Conservation (phyloP, 2,113 vertebrate species). For the Macquaria ambigua region DNA sequence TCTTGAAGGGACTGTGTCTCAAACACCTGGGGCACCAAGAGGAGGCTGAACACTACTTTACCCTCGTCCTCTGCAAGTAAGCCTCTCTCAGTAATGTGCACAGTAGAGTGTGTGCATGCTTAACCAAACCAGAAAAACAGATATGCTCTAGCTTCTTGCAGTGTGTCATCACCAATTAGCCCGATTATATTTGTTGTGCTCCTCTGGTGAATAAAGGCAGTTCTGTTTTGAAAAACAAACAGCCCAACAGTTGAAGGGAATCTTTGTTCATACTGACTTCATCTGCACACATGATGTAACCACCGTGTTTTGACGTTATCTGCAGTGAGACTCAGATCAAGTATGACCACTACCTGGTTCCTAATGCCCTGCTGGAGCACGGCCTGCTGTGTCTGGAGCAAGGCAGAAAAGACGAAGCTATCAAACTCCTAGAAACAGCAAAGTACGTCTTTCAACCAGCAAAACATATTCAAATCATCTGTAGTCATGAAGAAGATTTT, state of each 20-base stretch:
- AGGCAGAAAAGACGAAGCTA: conserved; percentile 89
- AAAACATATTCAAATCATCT: not conserved
- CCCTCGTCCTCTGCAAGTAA: conserved; percentile 93
- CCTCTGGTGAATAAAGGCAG: conserved; percentile 6
- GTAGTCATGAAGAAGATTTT: not conserved
- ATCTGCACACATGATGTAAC: conserved; percentile 1
- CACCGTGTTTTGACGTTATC: conserved; percentile 53
- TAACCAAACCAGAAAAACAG: not conserved
- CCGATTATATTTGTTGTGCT: not conserved
- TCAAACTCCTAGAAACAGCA: conserved; percentile 92
- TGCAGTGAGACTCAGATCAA: conserved; percentile 95
- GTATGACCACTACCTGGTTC: conserved; percentile 96
- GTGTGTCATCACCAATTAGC: not conserved
- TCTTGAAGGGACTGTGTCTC: conserved; percentile 94
- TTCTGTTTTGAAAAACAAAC: not conserved
- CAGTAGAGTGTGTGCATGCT: not conserved
- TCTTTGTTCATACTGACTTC: not conserved
- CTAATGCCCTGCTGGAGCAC: conserved; percentile 94
- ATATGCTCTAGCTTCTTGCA: not conserved
- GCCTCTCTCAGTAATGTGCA: conserved; percentile 54
- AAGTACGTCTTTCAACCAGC: conserved; percentile 86
- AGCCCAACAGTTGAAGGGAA: not conserved
- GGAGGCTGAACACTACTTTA: conserved; percentile 95
- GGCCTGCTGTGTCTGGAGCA: conserved; percentile 93
- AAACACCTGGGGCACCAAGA: conserved; percentile 91